phyloP scores from a whole-genome alignment of 2,888 invertebrate genomes.

The Eustalomyia histrio region DNA sequence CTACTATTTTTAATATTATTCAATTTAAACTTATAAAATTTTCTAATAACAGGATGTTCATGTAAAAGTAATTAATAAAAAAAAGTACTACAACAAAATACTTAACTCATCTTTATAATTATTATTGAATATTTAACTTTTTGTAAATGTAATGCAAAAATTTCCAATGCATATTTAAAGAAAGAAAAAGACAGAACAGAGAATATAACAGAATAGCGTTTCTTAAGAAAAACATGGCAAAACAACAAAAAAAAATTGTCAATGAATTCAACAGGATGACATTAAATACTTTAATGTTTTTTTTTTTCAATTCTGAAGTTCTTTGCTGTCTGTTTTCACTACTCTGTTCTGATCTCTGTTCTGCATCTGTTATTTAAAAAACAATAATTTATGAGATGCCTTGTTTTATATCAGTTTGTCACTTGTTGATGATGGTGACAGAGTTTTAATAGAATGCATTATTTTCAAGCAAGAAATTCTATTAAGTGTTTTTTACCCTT shows the following conservation, averaged over 20 bases:
- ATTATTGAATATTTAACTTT: slow-evolving; percentile 38
- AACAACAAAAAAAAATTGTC: slow-evolving; percentile 12
- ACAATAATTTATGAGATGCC: slow-evolving; percentile 47
- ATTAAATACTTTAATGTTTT: slow-evolving; percentile 47
- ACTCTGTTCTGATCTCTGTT: neutral
- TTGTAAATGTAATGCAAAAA: slow-evolving; percentile 43
- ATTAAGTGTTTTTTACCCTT: neutral
- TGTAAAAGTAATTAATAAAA: neutral
- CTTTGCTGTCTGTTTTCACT: neutral
- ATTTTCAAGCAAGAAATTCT: neutral
- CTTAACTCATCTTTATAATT: neutral
- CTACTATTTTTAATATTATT: no score
- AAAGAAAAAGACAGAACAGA: neutral
- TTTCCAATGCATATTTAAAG: slow-evolving; percentile 4
- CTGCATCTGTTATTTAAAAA: slow-evolving; percentile 25
- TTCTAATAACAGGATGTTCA: neutral
- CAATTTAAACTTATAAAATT: no score
- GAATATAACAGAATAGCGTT: slow-evolving; percentile 4
- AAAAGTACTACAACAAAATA: neutral
- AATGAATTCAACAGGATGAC: slow-evolving; percentile 57
- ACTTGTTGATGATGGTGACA: neutral
- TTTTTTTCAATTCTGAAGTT: neutral
- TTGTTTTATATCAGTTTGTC: slow-evolving; percentile 7
- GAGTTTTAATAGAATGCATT: neutral
- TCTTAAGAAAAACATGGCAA: slow-evolving; percentile 17